phyloP scores from a whole-genome alignment of 2,113 vertebrate species.

The Strix aluco region DNA sequence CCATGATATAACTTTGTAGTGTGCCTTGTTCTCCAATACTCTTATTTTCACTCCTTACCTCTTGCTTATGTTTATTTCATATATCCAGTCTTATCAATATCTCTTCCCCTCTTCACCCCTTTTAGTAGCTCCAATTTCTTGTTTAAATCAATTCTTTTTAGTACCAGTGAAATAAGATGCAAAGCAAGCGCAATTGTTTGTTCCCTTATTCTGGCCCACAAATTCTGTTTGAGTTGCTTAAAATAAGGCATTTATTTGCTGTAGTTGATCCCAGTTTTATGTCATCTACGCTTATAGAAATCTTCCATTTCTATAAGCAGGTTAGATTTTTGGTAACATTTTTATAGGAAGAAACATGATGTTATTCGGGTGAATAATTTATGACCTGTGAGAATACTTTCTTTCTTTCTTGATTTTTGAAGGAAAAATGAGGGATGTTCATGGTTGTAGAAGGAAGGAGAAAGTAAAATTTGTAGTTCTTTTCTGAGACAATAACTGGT shows the following conservation, averaged over 20 bases:
- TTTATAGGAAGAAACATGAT: background rate
- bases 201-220: background rate
- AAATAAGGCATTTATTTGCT: background rate
- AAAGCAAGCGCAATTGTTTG: background rate
- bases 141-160: background rate
- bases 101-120: background rate
- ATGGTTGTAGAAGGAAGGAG: background rate
- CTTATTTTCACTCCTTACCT: background rate
- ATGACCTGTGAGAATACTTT: background rate
- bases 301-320: background rate
- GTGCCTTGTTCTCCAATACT: background rate
- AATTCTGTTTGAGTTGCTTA: background rate
- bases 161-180: background rate
- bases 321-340: background rate
- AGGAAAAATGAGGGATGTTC: background rate
- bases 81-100: background rate
- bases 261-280: background rate
- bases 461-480: background rate
- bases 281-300: background rate
- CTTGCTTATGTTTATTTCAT: background rate
- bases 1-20: background rate
- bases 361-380: background rate
- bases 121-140: background rate
- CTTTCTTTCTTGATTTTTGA: background rate
- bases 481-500: background rate